These are phyloP conservation scores for Himantopus leucocephalus DNA, from an alignment of 2,113 vertebrate genomes.

Conservation along the genomic window DNA sequence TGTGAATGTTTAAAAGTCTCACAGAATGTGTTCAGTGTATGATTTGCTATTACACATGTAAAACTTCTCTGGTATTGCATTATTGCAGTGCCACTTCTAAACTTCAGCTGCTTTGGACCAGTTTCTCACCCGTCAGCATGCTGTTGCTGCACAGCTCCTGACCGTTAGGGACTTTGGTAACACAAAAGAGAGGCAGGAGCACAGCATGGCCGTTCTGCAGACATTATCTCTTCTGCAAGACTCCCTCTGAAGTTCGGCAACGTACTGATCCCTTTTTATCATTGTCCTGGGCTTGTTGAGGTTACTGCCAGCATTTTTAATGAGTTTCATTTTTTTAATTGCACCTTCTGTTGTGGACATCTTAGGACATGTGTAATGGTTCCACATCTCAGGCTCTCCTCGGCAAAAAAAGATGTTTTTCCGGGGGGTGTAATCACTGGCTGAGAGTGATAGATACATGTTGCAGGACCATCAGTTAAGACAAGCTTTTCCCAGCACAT, in stretches of 20 bases:
- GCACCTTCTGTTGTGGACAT: not conserved
- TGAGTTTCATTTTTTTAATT: conserved; percentile 46
- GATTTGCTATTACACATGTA: not conserved
- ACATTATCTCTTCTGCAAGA: not conserved
- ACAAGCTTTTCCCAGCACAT: not conserved
- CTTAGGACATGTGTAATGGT: conserved; percentile 30
- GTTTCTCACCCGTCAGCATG: not conserved
- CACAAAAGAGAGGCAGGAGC: not conserved
- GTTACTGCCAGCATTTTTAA: conserved; percentile 39
- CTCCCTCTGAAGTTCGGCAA: not conserved
- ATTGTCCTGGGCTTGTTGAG: not conserved
- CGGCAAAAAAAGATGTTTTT: conserved; percentile 41
- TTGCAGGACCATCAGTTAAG: conserved; percentile 27
- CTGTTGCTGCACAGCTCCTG: not conserved
- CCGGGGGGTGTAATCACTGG: conserved; percentile 46
- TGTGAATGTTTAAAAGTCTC: not conserved
- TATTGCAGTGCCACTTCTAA: not conserved
- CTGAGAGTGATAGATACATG: conserved; percentile 7
- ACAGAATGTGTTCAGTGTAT: not conserved
- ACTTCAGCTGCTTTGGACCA: not conserved
- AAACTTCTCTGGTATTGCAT: not conserved
- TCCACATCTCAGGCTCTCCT: not conserved
- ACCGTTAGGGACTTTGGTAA: not conserved
- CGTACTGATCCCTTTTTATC: not conserved
- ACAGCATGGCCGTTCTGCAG: not conserved